A percentile compares a stretch with the other conserved stretches of the same genome.
These are phyloP conservation scores for Hexactinellida sp. DNA, from an alignment of 37 sponge, comb jelly and placozoan species.

Conservation along the genomic window DNA sequence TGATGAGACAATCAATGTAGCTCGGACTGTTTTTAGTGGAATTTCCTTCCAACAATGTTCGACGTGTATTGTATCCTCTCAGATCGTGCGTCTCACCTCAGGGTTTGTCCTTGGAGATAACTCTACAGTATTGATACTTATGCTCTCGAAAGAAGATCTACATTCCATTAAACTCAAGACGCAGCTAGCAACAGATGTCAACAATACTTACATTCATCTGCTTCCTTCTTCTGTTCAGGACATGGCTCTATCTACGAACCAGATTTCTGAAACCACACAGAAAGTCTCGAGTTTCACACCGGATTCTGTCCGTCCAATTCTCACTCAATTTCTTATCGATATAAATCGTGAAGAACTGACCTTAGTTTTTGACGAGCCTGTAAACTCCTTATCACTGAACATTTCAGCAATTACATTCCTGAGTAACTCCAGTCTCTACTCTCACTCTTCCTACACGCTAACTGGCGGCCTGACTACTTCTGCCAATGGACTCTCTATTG, in stretches of 20 bases:
- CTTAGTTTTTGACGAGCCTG: slow-evolving; percentile 64
- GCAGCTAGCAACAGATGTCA: slow-evolving; percentile 33
- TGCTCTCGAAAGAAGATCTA: slow-evolving; percentile 28
- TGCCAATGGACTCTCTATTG: slow-evolving; percentile 36
- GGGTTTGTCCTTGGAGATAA: neutral
- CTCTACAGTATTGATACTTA: slow-evolving; percentile 1
- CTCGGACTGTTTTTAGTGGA: neutral
- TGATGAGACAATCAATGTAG: neutral
- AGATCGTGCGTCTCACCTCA: neutral
- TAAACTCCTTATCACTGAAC: slow-evolving; percentile 41
- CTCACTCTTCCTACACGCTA: slow-evolving; percentile 29
- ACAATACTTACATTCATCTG: slow-evolving; percentile 44
- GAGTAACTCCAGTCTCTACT: slow-evolving; percentile 27
- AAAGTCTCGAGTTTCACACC: slow-evolving; percentile 23
- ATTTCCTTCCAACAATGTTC: neutral
- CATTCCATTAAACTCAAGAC: slow-evolving; percentile 49
- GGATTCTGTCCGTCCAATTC: slow-evolving; percentile 46
- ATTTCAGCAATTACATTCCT: slow-evolving; percentile 38
- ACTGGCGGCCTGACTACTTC: slow-evolving; percentile 47
- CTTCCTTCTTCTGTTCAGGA: slow-evolving; percentile 31
- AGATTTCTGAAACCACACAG: slow-evolving; percentile 18
- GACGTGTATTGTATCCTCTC: neutral
- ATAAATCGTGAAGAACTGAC: slow-evolving; percentile 48
- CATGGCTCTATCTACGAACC: slow-evolving; percentile 31
- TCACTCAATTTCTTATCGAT: slow-evolving; percentile 41